Evolutionary conservation across 2,888 invertebrate species (phyloP), one percentile per base, ranked within the genome.

Genomic region (Falcaria lacertinaria): DNA sequence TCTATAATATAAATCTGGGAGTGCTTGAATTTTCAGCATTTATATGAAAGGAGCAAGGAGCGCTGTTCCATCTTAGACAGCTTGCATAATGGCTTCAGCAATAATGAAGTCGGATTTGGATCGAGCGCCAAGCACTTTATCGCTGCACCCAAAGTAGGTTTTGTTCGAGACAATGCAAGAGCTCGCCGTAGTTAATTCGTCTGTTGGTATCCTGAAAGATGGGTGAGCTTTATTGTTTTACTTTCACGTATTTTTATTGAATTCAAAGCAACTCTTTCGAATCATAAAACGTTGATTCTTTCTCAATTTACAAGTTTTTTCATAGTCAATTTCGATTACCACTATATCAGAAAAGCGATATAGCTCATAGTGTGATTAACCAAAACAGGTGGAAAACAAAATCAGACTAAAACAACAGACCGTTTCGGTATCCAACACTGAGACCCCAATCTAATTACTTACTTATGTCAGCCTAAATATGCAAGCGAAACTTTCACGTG

Each of bases 21-120:
- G 28, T 28, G 28, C 2, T 11, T 7, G 1, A 28, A 28, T 11
- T 28, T 28, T 1, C 22, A 22, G 28, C 54, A 64, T 70, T 62
- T 67, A 59, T 64, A 55, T 48, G 42, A 45, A 47, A 40, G 41
- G 45, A 48, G 49, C 49, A 49, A 55, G 56, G 38, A 51, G 41
- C 45, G 39, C 45, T 36, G 42, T 57, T 6, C 37, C 47, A 57
- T 55, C 58, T 62, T 35, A 57, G 52, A 58, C 57, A 59, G 37
- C 50, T 58, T 64, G 64, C 62, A 69, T 69, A 66, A 64, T 54
- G 47, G 54, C 54, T 45, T 45, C 25, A 15, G 40, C 42, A 34
- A 39, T 52, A 59, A 52, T 51, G 37, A 52, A 51, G 42, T 50
- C 45, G 47, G 50, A 49, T 51, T 51, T 22, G 8, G 14, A 40